Base-by-base conservation (phyloP, 2,797 vertebrate species). In the Acanthurus leucopareius region DNA sequence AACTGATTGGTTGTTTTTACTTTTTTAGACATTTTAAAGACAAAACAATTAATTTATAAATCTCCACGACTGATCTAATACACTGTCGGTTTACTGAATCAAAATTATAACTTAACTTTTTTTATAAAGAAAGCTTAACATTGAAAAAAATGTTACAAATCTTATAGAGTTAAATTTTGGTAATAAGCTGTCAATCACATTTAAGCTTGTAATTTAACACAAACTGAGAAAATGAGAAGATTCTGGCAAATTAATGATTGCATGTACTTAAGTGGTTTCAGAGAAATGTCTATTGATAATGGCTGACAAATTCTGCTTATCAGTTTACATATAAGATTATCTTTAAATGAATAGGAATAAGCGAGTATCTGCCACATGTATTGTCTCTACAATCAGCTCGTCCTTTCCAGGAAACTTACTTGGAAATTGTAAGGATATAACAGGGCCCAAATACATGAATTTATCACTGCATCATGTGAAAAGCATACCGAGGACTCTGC, bases 401-500 rank as follows among this genome's bases (percentile, higher is more conserved):
- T 19, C 11, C 5, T 53, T 52, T 71, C 35, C 16, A 28, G 10
- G 6, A 35, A 58, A 45, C 4, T 7, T 42, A 7, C 47, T 5
- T 56, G n/a, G 20, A 66, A 44, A 60, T 16, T 2, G 3, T 7
- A 10, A 17, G 5, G 16, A 44, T 69, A 57, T 56, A 16, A 64
- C 19, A 45, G 28, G 25, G 49, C 72, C 10, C 10, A 51, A 69
- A 74, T 17, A 32, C 13, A 38, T 7, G 19, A 15, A 49, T 10
- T n/a, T 56, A 28, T 68, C 68, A 32, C 25, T 69, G 32, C 48
- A 49, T 35, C 11, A 54, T 38, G 65, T 38, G n/a, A 20, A 10
- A 52, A 70, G 32, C 35, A 35, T 8, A 57, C n/a, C 35, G 20
- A 48, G 42, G 42, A 19, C 60, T 38, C 3, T 14, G 52, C 1